Percentiles rank a stretch among this genome's conserved stretches.
Conservation (phyloP, 2,797 vertebrate species). For the Okamejei kenojei region DNA sequence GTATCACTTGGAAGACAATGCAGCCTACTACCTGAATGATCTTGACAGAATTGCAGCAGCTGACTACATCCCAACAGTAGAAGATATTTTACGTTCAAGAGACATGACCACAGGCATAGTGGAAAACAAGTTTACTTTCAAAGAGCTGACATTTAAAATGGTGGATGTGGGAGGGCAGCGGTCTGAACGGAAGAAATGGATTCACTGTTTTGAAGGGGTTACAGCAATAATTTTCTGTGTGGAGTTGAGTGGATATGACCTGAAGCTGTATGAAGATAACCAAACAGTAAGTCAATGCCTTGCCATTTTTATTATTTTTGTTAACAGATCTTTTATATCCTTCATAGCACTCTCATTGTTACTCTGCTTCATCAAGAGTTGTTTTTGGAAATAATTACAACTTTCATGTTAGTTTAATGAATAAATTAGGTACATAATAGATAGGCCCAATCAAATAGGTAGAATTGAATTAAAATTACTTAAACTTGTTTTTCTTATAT, state of each 20-base stretch:
- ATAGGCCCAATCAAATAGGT: not conserved
- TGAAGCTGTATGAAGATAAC: conserved; percentile 98
- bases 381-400: not conserved
- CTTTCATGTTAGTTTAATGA: not conserved
- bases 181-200: conserved; percentile 98
- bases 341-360: not conserved
- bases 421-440: not conserved
- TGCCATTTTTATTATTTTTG: not conserved
- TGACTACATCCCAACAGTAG: conserved; percentile 93
- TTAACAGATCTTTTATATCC: not conserved
- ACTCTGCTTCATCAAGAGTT: not conserved
- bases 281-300: conserved; percentile 79
- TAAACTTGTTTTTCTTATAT: not conserved
- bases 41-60: conserved; percentile 86
- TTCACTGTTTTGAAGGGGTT: conserved; percentile 98
- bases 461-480: not conserved
- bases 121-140: conserved; percentile 99
- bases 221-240: conserved; percentile 99
- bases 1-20: conserved; percentile 98
- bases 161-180: conserved; percentile 96
- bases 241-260: conserved; percentile 95
- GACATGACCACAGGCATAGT: conserved; percentile 99
- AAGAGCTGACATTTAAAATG: conserved; percentile 99
- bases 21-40: conserved; percentile 97
- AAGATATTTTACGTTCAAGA: conserved; percentile 94